Base-by-base conservation (phyloP, 1,140 invertebrate species). In the Melanaphis sacchari region DNA sequence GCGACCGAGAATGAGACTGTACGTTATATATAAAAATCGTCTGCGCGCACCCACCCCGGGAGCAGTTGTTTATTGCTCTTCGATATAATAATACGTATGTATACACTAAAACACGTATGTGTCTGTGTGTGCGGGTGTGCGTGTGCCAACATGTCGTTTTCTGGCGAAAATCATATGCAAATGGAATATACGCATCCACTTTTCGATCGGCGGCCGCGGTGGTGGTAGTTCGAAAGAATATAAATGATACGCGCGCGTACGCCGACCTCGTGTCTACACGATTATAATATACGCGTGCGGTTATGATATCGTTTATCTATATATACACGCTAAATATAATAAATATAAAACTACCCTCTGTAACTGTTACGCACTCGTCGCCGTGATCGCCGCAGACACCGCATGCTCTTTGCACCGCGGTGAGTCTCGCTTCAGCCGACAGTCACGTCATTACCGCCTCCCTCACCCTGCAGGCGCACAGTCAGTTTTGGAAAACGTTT, bases 21-120 rank as follows among this genome's bases (percentile, higher is more conserved):
- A 54, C 41, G 84, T 85, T 93, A 92, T 88, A 76, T 90, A 91
- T 92, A 84, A 93, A 93, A 93, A 93, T 93, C 91, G 91, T 93
- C 81, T 93, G 81, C 81, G 81, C 81, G 40, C 40, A 41, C 90
- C 90, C 90, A 46, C 41, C 90, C 66, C 43, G 9, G 40, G 59
- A 40, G 38, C 54, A 93, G 36, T 93, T 93, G 81, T 93, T 93
- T 93, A 93, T 93, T 93, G 91, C 91, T 85, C 81, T 85, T 38
- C 54, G 81, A 84, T 93, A 85, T 82, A 82, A 82, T 82, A 82
- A 24, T 82, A 84, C 31, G 38, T 84, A 40, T 11, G 22, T 41
- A 84, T 36, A 81, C 38, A 41, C 38, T 84, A 84, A 41, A 41
- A 26, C 38, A 76, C 31, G 82, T 40, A 11, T 41, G 22, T 26